These are phyloP conservation scores for Lordiphosa mommai DNA, from an alignment of 1,140 invertebrate species.

Conservation along the genomic window DNA sequence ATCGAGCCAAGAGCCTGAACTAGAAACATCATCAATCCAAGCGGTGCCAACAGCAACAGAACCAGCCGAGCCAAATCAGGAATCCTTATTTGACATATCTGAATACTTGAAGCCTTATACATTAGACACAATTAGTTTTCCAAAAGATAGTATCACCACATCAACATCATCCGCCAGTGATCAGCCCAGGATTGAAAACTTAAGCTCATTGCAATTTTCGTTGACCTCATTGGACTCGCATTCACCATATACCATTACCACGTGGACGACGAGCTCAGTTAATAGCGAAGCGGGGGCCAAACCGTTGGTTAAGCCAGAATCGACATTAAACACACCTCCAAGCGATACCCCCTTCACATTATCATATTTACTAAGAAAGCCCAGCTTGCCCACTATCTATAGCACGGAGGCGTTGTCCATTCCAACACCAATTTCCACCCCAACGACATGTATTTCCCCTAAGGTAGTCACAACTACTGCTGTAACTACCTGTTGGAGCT, in stretches of 20 bases:
- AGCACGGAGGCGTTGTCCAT: background rate
- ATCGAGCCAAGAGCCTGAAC: background rate
- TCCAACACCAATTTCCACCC: background rate
- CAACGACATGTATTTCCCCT: constrained; percentile 12
- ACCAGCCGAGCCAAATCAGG: constrained; percentile 3
- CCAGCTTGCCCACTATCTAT: background rate
- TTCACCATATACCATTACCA: constrained; percentile 6
- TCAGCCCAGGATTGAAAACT: background rate
- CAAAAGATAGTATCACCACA: constrained; percentile 7
- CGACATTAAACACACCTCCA: background rate
- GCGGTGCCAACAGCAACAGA: constrained; percentile 1
- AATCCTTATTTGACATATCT: constrained; percentile 45
- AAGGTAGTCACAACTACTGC: constrained; percentile 16
- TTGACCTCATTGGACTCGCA: constrained; percentile 11
- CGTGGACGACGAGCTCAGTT: constrained; percentile 10
- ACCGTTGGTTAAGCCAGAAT: background rate
- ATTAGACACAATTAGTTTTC: constrained; percentile 28
- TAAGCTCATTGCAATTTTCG: background rate
- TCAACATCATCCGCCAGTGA: background rate
- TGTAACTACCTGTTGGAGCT: constrained; percentile 1
- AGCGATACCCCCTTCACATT: constrained; percentile 15
- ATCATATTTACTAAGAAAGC: constrained; percentile 9
- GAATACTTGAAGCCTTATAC: constrained; percentile 59
- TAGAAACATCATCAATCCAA: constrained; percentile 10
- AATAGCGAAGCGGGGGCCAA: constrained; percentile 8